These are phyloP conservation scores for Dasyurus viverrinus DNA, from an alignment of 2,113 vertebrate genomes.

Conservation along the genomic window DNA sequence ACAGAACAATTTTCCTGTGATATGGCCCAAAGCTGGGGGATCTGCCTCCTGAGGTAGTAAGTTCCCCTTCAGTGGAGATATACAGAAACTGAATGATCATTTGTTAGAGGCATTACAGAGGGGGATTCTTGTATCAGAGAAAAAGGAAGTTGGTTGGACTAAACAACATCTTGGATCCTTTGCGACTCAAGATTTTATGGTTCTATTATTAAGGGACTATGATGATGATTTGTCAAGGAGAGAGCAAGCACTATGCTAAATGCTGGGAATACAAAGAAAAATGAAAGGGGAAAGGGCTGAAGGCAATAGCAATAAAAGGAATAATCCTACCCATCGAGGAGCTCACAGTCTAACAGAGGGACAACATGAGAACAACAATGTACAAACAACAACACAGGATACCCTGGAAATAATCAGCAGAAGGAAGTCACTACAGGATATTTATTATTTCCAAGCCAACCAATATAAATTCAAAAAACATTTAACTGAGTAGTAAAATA, in stretches of 20 bases:
- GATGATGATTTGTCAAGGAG: not conserved
- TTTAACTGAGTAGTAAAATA: constrained; percentile 40
- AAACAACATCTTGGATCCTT: not conserved
- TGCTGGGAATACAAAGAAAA: not conserved
- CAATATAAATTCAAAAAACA: constrained; percentile 22
- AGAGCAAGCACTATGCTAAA: not conserved
- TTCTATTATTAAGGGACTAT: not conserved
- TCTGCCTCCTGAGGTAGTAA: not conserved
- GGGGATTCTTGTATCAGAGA: not conserved
- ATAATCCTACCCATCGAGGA: not conserved
- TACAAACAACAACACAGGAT: not conserved
- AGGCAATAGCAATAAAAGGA: not conserved
- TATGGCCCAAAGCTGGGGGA: not conserved
- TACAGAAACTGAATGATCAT: not conserved
- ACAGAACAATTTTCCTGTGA: not conserved
- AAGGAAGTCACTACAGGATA: constrained; percentile 8
- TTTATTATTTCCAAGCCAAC: not conserved
- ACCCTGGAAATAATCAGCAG: not conserved
- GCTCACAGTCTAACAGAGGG: not conserved
- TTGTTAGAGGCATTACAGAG: not conserved
- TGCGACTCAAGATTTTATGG: not conserved
- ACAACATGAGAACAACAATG: not conserved
- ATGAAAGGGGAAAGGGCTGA: not conserved
- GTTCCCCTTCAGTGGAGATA: not conserved
- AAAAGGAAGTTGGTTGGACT: not conserved